Percentiles rank a stretch among this genome's conserved stretches.
Conservation (phyloP, 2,797 vertebrate genomes). For the Cryptoblepharus egeriae region DNA sequence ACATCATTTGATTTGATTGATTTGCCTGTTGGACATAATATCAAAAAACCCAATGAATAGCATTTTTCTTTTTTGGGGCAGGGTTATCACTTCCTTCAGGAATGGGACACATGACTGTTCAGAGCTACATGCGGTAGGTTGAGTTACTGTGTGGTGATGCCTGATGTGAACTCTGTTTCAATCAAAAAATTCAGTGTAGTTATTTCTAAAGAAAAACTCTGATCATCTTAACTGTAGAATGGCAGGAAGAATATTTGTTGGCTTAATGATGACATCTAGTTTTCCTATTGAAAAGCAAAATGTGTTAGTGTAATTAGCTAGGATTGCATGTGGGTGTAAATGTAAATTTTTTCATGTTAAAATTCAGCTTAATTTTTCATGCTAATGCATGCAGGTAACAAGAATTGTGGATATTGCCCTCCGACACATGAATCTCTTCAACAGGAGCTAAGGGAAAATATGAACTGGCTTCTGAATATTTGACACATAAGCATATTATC, state of each 20-base stretch:
- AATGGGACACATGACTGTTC: constrained; percentile 72
- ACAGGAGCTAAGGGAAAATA: not conserved
- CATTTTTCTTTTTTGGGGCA: constrained; percentile 64
- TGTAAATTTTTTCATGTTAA: constrained; percentile 7
- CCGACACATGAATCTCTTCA: not conserved
- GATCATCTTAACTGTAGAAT: not conserved
- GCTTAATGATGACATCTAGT: constrained; percentile 12
- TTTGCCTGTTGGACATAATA: not conserved
- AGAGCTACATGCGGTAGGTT: constrained; percentile 82
- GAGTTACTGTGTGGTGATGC: no score
- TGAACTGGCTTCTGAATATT: not conserved
- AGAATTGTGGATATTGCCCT: not conserved
- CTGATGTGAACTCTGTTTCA: no score
- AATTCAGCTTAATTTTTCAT: constrained; percentile 1
- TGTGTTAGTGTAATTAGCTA: constrained; percentile 16
- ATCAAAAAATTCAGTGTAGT: not conserved
- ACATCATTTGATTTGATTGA: not conserved
- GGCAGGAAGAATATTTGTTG: constrained; percentile 20
- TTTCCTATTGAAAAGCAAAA: constrained; percentile 12
- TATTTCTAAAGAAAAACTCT: not conserved
- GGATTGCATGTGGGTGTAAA: not conserved
- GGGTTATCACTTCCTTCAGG: constrained; percentile 74
- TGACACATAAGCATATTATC: no score
- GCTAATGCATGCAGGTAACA: not conserved
- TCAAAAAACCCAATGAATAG: constrained; percentile 13